Evolutionary conservation across 1,140 invertebrate genomes (phyloP).

Genomic region (Papilio polyxenes): DNA sequence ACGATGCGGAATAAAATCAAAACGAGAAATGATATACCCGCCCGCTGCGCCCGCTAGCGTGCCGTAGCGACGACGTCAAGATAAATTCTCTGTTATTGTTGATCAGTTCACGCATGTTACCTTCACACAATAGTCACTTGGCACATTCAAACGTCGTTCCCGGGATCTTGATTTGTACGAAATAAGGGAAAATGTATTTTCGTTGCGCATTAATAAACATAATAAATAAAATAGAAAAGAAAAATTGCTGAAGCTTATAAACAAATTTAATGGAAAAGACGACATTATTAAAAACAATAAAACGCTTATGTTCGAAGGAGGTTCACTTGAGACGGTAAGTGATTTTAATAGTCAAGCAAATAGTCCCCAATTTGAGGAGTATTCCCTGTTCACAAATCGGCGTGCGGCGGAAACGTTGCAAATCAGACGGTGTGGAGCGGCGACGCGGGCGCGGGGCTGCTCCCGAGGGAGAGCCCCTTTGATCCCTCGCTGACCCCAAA

Average conservation of each 20-base stretch:
- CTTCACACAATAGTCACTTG: slow-evolving; percentile 31
- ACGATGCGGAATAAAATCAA: slow-evolving; percentile 67
- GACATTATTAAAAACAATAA: slow-evolving; percentile 42
- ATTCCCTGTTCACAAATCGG: slow-evolving; percentile 78
- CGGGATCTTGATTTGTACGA: neutral
- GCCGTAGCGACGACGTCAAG: slow-evolving; percentile 48
- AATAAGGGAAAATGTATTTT: neutral
- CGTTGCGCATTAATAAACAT: slow-evolving; percentile 9
- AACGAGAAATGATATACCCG: slow-evolving; percentile 68
- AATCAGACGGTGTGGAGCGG: slow-evolving; percentile 68
- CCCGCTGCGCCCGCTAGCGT: slow-evolving; percentile 45
- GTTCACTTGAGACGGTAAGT: slow-evolving; percentile 64
- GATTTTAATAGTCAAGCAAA: slow-evolving; percentile 78
- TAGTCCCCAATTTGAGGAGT: slow-evolving; percentile 74
- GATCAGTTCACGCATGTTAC: slow-evolving; percentile 57
- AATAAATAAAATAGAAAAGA: neutral
- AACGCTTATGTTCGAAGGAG: slow-evolving; percentile 48
- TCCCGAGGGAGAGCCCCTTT: slow-evolving; percentile 76
- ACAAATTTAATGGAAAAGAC: slow-evolving; percentile 39
- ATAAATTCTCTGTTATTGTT: slow-evolving; percentile 54
- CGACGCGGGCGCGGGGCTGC: slow-evolving; percentile 54
- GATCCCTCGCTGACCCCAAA: slow-evolving; percentile 80
- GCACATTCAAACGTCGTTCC: slow-evolving; percentile 2
- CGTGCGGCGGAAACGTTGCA: slow-evolving; percentile 72
- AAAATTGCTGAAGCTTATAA: neutral